Evolutionary conservation across 1,140 invertebrate species (phyloP), one percentile per base, ranked within the genome.

Genomic region (Drosophila tani): DNA sequence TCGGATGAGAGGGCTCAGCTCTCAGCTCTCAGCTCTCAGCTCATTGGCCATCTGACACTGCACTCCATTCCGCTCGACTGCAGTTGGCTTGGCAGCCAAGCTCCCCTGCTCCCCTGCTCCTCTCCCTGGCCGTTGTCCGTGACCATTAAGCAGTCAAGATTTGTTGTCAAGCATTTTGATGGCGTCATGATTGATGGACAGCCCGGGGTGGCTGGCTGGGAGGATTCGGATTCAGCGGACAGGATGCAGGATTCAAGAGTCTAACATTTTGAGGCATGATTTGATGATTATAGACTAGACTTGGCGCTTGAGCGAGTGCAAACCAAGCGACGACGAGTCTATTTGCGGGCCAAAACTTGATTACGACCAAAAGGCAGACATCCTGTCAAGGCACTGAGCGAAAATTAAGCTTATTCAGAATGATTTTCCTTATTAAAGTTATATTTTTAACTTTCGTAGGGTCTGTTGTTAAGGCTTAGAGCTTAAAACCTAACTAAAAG

Each of bases 251-350:
- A 56, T 57, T 53, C 63, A 27, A 46, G 45, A 46, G 46, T 29
- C 35, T 56, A 67, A 51, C 65, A 79, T 80, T 80, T 82, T 86
- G 82, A 59, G 68, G 62, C 82, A 79, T 86, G 82, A 85, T 86
- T 85, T 79, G 84, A 81, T 87, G 84, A 87, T 87, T 87, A 87
- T 87, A 87, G 83, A 87, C 84, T 88, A 87, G 84, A 87, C 83
- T 81, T 88, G 83, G 83, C 84, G 84, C 81, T 87, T 78, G 67
- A 86, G 55, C 80, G 77, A 70, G 62, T 60, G 40, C 68, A 43
- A 43, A 43, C 70, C 55, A 21, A 73, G 66, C 69, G 19, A 24
- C 67, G 82, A 83, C 57, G 68, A 87, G 81, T 87, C 84, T 87
- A 87, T 87, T 88, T 87, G 83, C 83, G 83, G 77, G 60, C 69